Percentiles rank a stretch among this genome's conserved stretches.
These are phyloP conservation scores for Tipula unca DNA, from an alignment of 2,888 invertebrate species.

Conservation along the genomic window DNA sequence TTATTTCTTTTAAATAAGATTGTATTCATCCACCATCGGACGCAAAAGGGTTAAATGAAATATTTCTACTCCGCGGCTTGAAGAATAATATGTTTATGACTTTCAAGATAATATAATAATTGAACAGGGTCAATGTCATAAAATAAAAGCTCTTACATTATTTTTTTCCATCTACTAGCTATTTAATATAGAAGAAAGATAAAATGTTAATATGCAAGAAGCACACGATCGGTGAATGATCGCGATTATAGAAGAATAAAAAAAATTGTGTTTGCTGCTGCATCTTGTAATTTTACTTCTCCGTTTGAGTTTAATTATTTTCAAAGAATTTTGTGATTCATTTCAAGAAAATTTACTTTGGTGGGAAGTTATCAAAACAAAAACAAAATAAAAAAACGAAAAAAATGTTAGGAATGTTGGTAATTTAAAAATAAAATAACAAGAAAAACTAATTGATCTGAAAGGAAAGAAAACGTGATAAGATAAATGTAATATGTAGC, in stretches of 20 bases:
- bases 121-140: neutral
- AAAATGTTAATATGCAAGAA: neutral
- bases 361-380: neutral
- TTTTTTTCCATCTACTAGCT: neutral
- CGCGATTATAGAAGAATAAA: neutral
- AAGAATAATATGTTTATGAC: neutral
- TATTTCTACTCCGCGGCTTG: neutral
- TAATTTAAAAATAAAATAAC: neutral
- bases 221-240: neutral
- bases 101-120: neutral
- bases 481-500: neutral
- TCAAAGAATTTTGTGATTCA: neutral
- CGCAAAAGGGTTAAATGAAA: neutral
- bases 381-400: neutral
- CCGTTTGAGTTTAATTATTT: neutral
- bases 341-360: neutral
- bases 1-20: no score
- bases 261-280: neutral
- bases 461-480: neutral
- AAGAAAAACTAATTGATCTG: neutral
- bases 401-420: neutral
- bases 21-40: neutral
- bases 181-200: neutral
- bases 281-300: neutral
- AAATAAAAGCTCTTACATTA: neutral